Conservation (phyloP, 2,113 vertebrate genomes). For the Phalacrocorax carbo region DNA sequence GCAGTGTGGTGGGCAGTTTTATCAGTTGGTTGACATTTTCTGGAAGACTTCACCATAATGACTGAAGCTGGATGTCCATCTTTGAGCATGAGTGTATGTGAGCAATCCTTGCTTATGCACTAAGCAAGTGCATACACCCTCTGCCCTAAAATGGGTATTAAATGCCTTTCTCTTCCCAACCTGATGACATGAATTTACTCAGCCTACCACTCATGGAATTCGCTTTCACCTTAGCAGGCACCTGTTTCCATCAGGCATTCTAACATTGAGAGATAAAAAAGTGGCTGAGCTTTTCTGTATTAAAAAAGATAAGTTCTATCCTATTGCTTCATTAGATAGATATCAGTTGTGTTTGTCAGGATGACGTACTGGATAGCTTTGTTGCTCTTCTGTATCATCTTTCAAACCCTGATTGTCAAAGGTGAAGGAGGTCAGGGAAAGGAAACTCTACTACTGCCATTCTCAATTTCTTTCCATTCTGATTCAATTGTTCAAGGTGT, state of each 20-base stretch:
- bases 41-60: not conserved
- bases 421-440: not conserved
- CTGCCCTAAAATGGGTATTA: not conserved
- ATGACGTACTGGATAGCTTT: not conserved
- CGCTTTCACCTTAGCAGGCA: not conserved
- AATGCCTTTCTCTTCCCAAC: not conserved
- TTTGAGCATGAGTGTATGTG: not conserved
- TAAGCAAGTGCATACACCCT: not conserved
- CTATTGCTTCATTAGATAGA: not conserved
- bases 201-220: not conserved
- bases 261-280: not conserved
- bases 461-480: not conserved
- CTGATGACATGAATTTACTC: not conserved
- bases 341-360: not conserved
- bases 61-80: not conserved
- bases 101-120: not conserved
- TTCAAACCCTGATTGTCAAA: not conserved
- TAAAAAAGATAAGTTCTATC: not conserved
- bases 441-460: not conserved
- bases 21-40: not conserved
- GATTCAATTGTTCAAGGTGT: not conserved
- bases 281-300: not conserved
- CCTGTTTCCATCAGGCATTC: not conserved
- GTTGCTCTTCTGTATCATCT: not conserved
- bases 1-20: not conserved